Base-by-base conservation (phyloP, 2,113 vertebrate genomes). In the Hippocampus zosterae region DNA sequence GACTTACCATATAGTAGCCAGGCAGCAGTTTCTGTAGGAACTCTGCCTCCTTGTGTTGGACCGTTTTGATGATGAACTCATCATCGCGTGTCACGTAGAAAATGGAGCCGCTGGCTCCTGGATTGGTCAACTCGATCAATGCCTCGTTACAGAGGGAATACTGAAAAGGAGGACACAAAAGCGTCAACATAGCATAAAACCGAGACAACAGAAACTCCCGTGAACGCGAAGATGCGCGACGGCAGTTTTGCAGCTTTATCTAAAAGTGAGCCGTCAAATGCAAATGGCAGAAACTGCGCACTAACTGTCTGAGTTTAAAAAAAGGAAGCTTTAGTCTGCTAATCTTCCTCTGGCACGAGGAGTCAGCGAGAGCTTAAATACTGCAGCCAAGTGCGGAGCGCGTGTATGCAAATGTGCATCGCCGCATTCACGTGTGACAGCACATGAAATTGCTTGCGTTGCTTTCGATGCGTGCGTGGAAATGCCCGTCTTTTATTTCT, bases 1-100 rank as follows among this genome's bases (percentile, higher is more conserved):
- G 16, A 85, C 93, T 52, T 23, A 98, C 97, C 97, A 99, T 98
- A 66, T 98, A 99, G 87, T 99, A 99, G 52, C 97, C 97, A 0
- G 97, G 97, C n/a, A 99, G 95, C 46, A 99, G 90, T 74, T 99
- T 99, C 93, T 99, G 97, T 1, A 99, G 90, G 84, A 99, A 99
- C 87, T 99, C 97, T 0, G 97, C 97, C 81, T 99, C 97, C 78
- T 99, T 99, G 83, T 98, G 95, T 91, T 93, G 94, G 67, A 99
- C 96, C 0, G 97, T 99, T 90, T 99, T 99, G 82, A 99, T 95
- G 89, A 99, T 98, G 87, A 99, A 99, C 83, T 98, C 97, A 1
- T 99, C 97, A 0, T 99, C 97, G 0, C 95, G 93, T 70, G 96
- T 98, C 60, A 99, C 96, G 5, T 98, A 99, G 91, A 99, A 99